Percentiles rank a stretch among this genome's conserved stretches.
phyloP scores from a whole-genome alignment of 2,888 invertebrate genomes.

The Drosophila greeni region DNA sequence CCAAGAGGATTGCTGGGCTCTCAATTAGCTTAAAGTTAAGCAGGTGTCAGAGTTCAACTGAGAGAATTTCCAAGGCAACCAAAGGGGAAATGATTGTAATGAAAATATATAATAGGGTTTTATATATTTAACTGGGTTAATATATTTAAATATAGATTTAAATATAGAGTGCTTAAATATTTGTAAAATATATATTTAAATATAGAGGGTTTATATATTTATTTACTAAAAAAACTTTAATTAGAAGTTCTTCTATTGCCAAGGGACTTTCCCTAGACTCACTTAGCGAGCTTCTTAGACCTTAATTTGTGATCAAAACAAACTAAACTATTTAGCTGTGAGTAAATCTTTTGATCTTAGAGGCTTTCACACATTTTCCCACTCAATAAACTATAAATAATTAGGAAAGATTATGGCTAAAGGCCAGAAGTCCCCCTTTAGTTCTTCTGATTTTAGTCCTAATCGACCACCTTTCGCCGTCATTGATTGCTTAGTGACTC shows the following conservation, averaged over 20 bases:
- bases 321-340: background rate
- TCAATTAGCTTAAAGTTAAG: slow-evolving; percentile 37
- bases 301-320: background rate
- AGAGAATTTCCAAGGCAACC: background rate
- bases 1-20: slow-evolving; percentile 17
- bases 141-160: background rate
- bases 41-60: slow-evolving; percentile 19
- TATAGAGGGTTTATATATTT: background rate
- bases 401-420: background rate
- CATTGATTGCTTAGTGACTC: slow-evolving; percentile 3
- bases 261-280: too few relatives aligned
- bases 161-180: background rate
- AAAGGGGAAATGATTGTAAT: background rate
- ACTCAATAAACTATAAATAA: background rate
- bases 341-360: background rate
- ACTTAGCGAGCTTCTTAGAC: background rate
- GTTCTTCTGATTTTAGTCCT: background rate
- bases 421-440: background rate
- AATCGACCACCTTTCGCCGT: background rate
- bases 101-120: background rate
- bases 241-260: background rate
- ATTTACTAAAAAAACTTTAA: background rate
- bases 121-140: background rate
- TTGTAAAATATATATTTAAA: too few relatives aligned
- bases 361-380: too few relatives aligned